Evolutionary conservation across 2,113 vertebrate genomes (phyloP).

Genomic region (Mobula hypostoma): DNA sequence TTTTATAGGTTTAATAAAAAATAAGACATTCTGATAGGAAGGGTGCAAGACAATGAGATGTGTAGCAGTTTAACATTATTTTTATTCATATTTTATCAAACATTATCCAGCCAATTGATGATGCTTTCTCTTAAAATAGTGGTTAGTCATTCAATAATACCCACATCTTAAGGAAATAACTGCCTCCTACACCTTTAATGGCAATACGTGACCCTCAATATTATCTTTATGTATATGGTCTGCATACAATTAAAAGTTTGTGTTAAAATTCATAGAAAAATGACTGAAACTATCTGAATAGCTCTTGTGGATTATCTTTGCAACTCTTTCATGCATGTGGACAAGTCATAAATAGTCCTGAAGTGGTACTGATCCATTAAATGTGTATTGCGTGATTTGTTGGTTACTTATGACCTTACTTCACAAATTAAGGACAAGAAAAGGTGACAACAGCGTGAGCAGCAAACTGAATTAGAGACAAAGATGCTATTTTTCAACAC

Average conservation of each 20-base stretch:
- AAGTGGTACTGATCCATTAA: background rate
- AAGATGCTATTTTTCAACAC: background rate
- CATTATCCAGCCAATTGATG: background rate
- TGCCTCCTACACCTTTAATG: background rate
- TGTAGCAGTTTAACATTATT: background rate
- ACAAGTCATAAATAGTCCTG: background rate
- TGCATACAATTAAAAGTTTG: background rate
- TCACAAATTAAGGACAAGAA: constrained; percentile 20
- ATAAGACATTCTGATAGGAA: background rate
- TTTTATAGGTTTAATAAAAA: constrained; percentile 13
- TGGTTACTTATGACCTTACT: background rate
- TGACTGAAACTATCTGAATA: background rate
- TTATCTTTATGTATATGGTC: constrained; percentile 6
- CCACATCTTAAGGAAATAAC: background rate
- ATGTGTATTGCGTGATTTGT: background rate
- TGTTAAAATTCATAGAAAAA: background rate
- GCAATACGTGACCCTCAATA: background rate
- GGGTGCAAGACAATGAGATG: background rate
- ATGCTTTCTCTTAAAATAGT: background rate
- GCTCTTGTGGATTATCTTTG: background rate
- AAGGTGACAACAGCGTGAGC: background rate
- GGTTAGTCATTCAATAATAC: background rate
- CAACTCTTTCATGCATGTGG: background rate
- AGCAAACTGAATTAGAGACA: background rate
- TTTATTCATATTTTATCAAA: background rate